Percentiles rank a stretch among this genome's conserved stretches.
Evolutionary conservation across 2,113 vertebrate genomes (phyloP).

Genomic region (Gallinago undulata): DNA sequence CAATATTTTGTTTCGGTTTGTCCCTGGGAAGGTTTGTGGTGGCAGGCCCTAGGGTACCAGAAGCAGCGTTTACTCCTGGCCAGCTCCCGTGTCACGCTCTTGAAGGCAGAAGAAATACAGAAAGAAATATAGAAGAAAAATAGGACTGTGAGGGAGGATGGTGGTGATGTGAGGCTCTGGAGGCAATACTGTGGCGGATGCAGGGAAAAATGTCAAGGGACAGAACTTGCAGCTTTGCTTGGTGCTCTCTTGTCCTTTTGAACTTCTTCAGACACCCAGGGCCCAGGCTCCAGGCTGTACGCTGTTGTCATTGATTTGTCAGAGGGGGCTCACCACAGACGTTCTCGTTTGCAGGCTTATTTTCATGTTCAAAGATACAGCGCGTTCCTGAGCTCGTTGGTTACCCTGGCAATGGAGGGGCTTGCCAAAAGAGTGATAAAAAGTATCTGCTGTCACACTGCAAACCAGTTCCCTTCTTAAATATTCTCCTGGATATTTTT

Average conservation of each 20-base stretch:
- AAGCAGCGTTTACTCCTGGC: slow-evolving; percentile 1
- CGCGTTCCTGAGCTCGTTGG: slow-evolving; percentile 3
- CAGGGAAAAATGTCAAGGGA: background rate
- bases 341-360: background rate
- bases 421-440: slow-evolving; percentile 13
- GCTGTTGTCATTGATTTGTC: background rate
- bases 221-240: background rate
- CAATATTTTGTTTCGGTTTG: background rate
- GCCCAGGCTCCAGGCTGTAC: background rate
- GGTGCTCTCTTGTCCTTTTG: accelerated
- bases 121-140: background rate
- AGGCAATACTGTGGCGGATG: background rate
- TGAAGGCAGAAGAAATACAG: background rate
- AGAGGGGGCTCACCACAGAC: background rate
- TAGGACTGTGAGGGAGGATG: background rate
- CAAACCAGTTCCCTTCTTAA: background rate
- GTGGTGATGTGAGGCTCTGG: background rate
- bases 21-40: background rate
- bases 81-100: background rate
- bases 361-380: background rate
- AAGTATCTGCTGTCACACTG: background rate
- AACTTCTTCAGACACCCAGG: background rate
- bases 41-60: background rate
- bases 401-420: slow-evolving; percentile 56
- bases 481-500: background rate